Conservation (phyloP, 1,140 invertebrate species). For the Drosophila pseudoananassae region DNA sequence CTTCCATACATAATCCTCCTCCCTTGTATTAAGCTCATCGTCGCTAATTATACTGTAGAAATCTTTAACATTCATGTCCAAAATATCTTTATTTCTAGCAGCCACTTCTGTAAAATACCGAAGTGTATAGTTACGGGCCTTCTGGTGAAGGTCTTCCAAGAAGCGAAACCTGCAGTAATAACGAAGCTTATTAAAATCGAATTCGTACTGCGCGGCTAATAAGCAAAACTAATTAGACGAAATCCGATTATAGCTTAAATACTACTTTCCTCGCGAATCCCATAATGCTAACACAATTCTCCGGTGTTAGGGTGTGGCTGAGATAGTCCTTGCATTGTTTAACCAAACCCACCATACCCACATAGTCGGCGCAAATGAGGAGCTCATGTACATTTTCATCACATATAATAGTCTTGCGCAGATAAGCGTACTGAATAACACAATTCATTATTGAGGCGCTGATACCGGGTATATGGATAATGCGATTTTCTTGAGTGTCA, state of each 20-base stretch:
- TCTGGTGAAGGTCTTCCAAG: slow-evolving; percentile 88
- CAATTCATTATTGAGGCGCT: slow-evolving; percentile 89
- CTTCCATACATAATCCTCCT: slow-evolving; percentile 86
- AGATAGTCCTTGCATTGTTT: slow-evolving; percentile 92
- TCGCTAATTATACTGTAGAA: slow-evolving; percentile 89
- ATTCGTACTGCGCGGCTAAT: slow-evolving; percentile 13
- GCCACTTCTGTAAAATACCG: slow-evolving; percentile 90
- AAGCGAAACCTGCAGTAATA: slow-evolving; percentile 64
- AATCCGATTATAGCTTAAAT: slow-evolving; percentile 6
- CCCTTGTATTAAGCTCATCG: slow-evolving; percentile 90
- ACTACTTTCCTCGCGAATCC: slow-evolving; percentile 88
- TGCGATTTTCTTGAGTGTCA: slow-evolving; percentile 84
- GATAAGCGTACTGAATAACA: slow-evolving; percentile 93
- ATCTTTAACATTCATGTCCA: slow-evolving; percentile 89
- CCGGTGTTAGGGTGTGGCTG: slow-evolving; percentile 86
- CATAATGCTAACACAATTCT: slow-evolving; percentile 93
- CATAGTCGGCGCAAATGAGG: slow-evolving; percentile 90
- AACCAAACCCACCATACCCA: slow-evolving; percentile 91
- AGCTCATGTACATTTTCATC: slow-evolving; percentile 91
- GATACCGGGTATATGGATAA: slow-evolving; percentile 90
- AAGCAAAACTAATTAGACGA: neutral
- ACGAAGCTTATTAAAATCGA: slow-evolving; percentile 47
- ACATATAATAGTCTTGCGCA: slow-evolving; percentile 89
- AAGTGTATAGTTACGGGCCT: slow-evolving; percentile 89
- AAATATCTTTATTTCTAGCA: slow-evolving; percentile 89